Evolutionary conservation across 2,113 vertebrate genomes (phyloP), one percentile per base, ranked within the genome.

Genomic region (Poeciliopsis prolifica): DNA sequence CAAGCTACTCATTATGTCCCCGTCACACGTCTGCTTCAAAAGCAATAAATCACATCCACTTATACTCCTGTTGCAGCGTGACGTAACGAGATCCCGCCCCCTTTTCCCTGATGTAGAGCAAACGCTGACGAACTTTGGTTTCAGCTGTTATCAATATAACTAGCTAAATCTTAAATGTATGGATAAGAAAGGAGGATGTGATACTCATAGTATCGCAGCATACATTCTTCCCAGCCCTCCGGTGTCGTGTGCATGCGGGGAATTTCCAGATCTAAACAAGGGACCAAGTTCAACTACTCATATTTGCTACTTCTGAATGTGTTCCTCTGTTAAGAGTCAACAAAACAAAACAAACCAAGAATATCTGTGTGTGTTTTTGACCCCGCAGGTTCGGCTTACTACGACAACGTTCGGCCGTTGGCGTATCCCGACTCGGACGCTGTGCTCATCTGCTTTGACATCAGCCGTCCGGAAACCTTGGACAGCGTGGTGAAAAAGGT

Each of bases 401-500:
- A 93, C 12, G 91, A 93, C 85, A 93, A 92, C 1, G 92, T 93
- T 75, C 74, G 92, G 40, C 92, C 92, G 0, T 29, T 93, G 4
- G 92, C 92, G 1, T 93, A 92, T 14, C 92, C 92, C 0, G 92
- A 93, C 65, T 75, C 92, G 0, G 92, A 93, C 33, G 92, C 92
- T 0, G 92, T 93, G 6, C 92, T 93, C 82, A 88, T 93, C 87
- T 92, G 91, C 83, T 93, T 93, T 9, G 92, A 93, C 87, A 90
- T 93, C 79, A 93, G 91, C 74, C 91, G 92, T 44, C 92, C 92
- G 0, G 91, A 93, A 72, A 93, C 91, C 0, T 60, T 92, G 89
- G 89, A 93, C 84, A 93, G 91, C 4, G 91, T 93, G 30, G 66
- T 90, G 75, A 93, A 93, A 82, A 93, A 93, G 92, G 92, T 93